Evolutionary conservation across 2,797 vertebrate genomes (phyloP), one percentile per base, ranked within the genome.

Genomic region (Tapirus indicus): DNA sequence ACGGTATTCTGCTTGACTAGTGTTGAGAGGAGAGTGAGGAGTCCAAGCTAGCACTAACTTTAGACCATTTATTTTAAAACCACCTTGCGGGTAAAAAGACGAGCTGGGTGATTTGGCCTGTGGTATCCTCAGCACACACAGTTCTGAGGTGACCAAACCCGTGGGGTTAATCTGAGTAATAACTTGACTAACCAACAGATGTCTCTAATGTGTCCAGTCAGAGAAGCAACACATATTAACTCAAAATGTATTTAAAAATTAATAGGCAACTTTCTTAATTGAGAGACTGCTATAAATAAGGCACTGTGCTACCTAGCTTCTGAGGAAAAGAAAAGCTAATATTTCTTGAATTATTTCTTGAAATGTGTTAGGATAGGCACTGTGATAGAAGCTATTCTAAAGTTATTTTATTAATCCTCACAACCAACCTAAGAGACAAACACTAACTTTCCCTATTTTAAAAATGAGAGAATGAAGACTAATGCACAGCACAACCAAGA

Each of bases 21-120:
- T 25, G 3, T 8, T 38, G 4, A 75, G 56, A 93, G 88, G 49
- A 88, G 6, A 69, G 71, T 64, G 62, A 72, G 56, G 69, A 94
- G 71, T 47, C 71, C 79, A 68, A 52, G 52, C 47, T 54, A 60
- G 52, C 11, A 32, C n/a, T 66, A 71, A 78, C 54, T 62, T 86
- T 49, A 66, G 74, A 80, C 16, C 49, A 89, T 94, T 96, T 88
- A 83, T 80, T 96, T 95, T 83, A 71, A 91, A 96, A 88, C 47
- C 78, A 41, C 25, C 23, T 66, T 58, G 35, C 78, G 74, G 25
- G 16, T 86, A 91, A 96, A 94, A 90, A 83, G 64, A 87, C 90
- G 32, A 95, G 85, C 10, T 71, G 41, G 14, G 47, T 75, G 60
- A 66, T 75, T 78, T 82, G 11, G 12, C 69, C 54, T 71, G 62